A percentile compares a stretch with the other conserved stretches of the same genome.
Conservation (phyloP, 2,113 vertebrate genomes). For the Chloropsis cyanopogon region DNA sequence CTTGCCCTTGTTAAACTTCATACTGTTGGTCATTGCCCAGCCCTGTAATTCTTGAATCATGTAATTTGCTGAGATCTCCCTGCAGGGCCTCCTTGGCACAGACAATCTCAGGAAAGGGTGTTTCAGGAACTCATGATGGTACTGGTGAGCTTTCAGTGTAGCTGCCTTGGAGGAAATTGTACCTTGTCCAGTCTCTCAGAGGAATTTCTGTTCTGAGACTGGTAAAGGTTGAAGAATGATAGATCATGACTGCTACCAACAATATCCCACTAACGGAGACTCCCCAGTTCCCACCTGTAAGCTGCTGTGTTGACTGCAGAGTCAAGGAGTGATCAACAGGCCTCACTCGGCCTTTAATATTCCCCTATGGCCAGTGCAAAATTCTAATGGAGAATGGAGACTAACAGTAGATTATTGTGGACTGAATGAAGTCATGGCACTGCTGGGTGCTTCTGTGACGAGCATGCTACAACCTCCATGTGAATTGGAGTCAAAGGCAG, state of each 20-base stretch:
- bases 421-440: neutral
- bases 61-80: neutral
- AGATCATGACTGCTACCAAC: neutral
- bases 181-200: neutral
- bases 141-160: neutral
- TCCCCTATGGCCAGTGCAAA: neutral
- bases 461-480: neutral
- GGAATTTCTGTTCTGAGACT: neutral
- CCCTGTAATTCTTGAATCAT: too few relatives aligned
- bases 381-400: neutral
- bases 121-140: neutral
- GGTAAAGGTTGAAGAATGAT: neutral
- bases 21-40: neutral
- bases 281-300: neutral
- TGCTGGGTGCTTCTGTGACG: neutral
- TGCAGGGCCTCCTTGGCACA: neutral
- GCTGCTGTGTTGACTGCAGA: neutral
- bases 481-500: neutral
- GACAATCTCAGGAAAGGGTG: neutral
- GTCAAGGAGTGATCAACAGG: neutral
- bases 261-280: accelerated
- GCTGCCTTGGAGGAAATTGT: neutral
- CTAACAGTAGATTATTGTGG: neutral
- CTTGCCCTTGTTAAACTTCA: neutral
- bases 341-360: neutral